These are phyloP conservation scores for Petrocephalus sullivani DNA, from an alignment of 2,797 vertebrate genomes.

Conservation along the genomic window DNA sequence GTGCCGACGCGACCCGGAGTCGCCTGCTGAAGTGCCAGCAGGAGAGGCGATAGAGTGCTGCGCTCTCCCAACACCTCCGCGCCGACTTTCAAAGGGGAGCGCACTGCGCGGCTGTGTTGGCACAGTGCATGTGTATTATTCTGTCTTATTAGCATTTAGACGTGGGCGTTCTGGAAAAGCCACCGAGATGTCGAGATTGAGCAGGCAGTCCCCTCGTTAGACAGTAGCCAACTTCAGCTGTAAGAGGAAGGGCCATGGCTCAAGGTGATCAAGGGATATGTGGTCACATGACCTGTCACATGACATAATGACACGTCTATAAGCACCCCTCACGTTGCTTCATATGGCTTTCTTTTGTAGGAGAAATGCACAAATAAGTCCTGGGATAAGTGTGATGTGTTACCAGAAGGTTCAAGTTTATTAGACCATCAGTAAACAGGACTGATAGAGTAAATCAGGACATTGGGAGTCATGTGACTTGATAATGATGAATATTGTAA, in stretches of 20 bases:
- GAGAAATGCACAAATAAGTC: background rate
- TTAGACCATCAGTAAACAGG: background rate
- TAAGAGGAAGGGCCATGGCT: background rate
- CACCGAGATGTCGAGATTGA: background rate
- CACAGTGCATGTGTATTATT: background rate
- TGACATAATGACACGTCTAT: background rate
- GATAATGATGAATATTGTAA: background rate
- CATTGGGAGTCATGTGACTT: background rate
- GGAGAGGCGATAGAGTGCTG: background rate
- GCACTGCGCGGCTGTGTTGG: background rate
- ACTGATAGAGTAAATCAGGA: background rate
- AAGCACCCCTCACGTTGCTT: background rate
- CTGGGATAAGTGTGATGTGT: background rate
- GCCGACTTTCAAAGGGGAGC: background rate
- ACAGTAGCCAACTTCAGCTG: background rate
- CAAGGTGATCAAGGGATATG: background rate
- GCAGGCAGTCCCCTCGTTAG: background rate
- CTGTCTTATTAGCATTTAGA: constrained; percentile 2
- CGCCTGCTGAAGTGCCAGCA: background rate
- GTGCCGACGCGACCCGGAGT: background rate
- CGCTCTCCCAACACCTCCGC: constrained; percentile 4
- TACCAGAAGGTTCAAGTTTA: background rate
- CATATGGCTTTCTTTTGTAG: background rate
- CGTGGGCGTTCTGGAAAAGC: background rate
- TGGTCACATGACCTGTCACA: background rate